Evolutionary conservation across 2,797 vertebrate genomes (phyloP).

Genomic region (Sciurus vulgaris): DNA sequence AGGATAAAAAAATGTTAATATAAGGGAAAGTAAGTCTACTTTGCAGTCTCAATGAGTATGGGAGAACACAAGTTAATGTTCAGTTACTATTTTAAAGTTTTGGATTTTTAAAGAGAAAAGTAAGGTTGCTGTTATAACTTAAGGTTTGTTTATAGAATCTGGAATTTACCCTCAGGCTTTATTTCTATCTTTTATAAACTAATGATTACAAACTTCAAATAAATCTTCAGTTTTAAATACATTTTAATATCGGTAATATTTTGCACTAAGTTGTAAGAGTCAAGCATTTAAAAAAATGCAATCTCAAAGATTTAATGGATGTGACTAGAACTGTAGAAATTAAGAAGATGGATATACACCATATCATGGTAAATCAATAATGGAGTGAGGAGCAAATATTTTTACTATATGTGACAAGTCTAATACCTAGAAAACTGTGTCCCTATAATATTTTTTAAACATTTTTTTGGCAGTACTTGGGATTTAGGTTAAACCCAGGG

Average conservation of each 20-base stretch:
- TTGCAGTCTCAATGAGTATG: neutral
- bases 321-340: neutral
- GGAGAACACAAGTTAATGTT: slow-evolving; percentile 21
- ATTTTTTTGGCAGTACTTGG: too few species aligned
- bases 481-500: too few species aligned
- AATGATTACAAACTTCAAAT: slow-evolving; percentile 40
- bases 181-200: slow-evolving; percentile 52
- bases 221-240: slow-evolving; percentile 37
- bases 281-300: neutral
- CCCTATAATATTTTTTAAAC: neutral
- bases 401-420: neutral
- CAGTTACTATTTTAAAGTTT: neutral
- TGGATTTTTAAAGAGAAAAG: slow-evolving; percentile 56
- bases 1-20: neutral
- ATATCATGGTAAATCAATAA: slow-evolving; percentile 17
- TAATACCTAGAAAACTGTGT: neutral
- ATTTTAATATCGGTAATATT: slow-evolving; percentile 16
- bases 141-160: slow-evolving; percentile 56
- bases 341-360: neutral
- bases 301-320: neutral
- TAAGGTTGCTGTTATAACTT: slow-evolving; percentile 32
- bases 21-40: neutral
- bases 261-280: neutral
- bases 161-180: slow-evolving; percentile 22
- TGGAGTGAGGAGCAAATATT: neutral